Conservation (phyloP, 2,797 vertebrate species). For the Siniperca undulata region DNA sequence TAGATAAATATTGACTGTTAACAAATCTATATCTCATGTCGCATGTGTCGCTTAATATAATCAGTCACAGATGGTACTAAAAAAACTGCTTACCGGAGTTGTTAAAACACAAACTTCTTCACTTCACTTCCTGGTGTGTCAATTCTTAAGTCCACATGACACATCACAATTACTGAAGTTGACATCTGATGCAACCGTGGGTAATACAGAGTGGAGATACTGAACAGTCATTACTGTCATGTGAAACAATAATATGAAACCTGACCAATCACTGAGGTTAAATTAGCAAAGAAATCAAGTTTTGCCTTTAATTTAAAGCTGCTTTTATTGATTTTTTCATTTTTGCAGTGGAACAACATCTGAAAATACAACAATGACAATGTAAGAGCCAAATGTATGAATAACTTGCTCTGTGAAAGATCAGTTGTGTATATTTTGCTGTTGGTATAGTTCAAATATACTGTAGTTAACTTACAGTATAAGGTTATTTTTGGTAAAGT, state of each 20-base stretch:
- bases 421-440: background rate
- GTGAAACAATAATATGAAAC: conserved; percentile 36
- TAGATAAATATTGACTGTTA: conserved; percentile 3
- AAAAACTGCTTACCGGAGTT: conserved; percentile 9
- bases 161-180: conserved; percentile 37
- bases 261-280: conserved; percentile 5
- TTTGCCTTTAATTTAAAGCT: background rate
- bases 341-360: background rate
- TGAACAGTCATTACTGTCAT: conserved; percentile 25
- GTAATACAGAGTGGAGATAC: conserved; percentile 40
- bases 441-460: background rate
- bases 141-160: conserved; percentile 18
- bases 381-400: background rate
- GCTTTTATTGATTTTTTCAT: background rate
- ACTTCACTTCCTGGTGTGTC: conserved; percentile 26
- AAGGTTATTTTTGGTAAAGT: background rate
- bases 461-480: background rate
- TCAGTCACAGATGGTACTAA: background rate
- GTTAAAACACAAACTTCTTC: conserved; percentile 4
- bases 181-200: conserved; percentile 62
- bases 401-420: background rate
- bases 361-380: background rate
- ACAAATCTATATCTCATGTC: background rate
- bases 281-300: background rate
- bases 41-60: background rate